Evolutionary conservation across 2,113 vertebrate species (phyloP).

Genomic region (Tachycineta bicolor): DNA sequence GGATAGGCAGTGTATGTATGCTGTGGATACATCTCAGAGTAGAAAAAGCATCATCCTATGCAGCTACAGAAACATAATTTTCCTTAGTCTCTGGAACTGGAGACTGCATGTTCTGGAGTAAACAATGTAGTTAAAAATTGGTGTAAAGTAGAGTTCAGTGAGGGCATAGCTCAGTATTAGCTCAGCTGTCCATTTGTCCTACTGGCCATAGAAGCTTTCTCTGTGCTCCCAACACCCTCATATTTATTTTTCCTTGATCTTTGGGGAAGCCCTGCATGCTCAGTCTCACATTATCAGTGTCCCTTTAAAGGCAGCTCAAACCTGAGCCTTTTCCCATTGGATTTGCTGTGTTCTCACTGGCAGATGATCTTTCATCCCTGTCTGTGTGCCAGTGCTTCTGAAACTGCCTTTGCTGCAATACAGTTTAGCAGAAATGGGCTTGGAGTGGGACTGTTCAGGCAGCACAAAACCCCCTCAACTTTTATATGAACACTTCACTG

Average conservation of each 20-base stretch:
- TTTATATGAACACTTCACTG: neutral
- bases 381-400: neutral
- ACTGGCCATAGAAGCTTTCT: neutral
- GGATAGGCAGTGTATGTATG: neutral
- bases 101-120: neutral
- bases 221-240: neutral
- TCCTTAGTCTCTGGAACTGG: neutral
- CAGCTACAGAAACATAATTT: neutral
- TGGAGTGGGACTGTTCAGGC: neutral
- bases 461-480: accelerated
- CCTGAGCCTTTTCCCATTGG: neutral
- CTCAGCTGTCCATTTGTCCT: neutral
- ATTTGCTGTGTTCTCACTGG: neutral
- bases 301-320: neutral
- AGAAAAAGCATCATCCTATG: neutral
- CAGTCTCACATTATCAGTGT: neutral
- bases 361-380: neutral
- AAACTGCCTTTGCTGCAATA: neutral
- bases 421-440: neutral
- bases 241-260: neutral
- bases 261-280: neutral
- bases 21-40: neutral
- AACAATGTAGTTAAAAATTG: neutral
- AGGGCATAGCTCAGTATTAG: neutral
- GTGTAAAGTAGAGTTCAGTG: neutral